Evolutionary conservation across 2,888 invertebrate species (phyloP).

Genomic region (Sylvicola cinctus): DNA sequence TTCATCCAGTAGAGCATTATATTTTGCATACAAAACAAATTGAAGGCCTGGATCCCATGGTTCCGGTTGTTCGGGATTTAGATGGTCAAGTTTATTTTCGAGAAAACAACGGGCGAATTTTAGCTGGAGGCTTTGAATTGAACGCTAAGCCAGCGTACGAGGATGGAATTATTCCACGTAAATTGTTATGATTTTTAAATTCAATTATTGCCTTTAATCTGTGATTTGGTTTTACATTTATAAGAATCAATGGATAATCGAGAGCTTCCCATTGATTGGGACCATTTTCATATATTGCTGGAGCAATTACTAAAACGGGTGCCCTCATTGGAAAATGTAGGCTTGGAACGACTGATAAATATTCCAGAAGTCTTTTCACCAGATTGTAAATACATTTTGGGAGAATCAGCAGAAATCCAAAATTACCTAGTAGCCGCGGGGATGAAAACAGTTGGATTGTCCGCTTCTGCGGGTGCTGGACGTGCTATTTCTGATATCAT

Average conservation of each 20-base stretch:
- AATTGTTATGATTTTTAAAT: conserved; percentile 6
- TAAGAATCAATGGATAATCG: conserved; percentile 38
- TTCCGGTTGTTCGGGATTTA: conserved; percentile 73
- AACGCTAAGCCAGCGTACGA: conserved; percentile 79
- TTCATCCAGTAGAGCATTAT: conserved; percentile 86
- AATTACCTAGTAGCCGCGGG: conserved; percentile 89
- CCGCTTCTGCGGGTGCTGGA: conserved; percentile 89
- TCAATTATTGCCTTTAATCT: conserved; percentile 2
- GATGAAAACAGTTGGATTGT: conserved; percentile 91
- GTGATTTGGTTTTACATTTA: too few species aligned
- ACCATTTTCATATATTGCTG: conserved; percentile 79
- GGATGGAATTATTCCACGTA: conserved; percentile 43
- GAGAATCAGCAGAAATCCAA: conserved; percentile 78
- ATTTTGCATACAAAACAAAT: conserved; percentile 72
- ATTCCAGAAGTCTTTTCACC: conserved; percentile 92
- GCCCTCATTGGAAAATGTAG: conserved; percentile 53
- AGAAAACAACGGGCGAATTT: conserved; percentile 61
- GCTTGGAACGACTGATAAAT: conserved; percentile 63
- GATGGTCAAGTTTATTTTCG: conserved; percentile 76
- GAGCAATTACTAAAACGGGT: conserved; percentile 69
- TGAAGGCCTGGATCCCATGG: conserved; percentile 50
- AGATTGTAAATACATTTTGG: conserved; percentile 89
- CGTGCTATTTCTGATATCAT: conserved; percentile 76
- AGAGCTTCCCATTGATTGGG: conserved; percentile 78
- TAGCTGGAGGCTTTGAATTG: conserved; percentile 84